Percentiles rank a stretch among this genome's conserved stretches.
phyloP scores from a whole-genome alignment of 2,888 invertebrate genomes.

The Omphaloscelis lunosa region DNA sequence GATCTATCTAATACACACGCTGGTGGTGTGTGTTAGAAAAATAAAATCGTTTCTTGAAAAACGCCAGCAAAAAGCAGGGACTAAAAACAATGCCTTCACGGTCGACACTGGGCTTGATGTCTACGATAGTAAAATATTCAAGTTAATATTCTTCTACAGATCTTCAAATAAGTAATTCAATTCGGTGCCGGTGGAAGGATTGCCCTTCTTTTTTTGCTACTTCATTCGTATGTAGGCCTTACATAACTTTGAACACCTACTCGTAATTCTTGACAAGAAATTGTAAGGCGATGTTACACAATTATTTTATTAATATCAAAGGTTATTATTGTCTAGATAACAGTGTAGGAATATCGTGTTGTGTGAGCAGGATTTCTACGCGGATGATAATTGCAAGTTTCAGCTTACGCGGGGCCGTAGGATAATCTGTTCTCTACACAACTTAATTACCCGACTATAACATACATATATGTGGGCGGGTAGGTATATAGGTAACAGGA shows the following conservation, averaged over 20 bases:
- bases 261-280: background rate
- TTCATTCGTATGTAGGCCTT: background rate
- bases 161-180: background rate
- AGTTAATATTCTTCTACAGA: background rate
- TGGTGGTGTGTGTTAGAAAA: background rate
- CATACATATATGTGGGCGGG: background rate
- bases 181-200: background rate
- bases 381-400: slow-evolving; percentile 52
- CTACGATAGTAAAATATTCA: background rate
- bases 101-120: background rate
- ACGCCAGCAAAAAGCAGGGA: background rate
- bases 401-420: slow-evolving; percentile 40
- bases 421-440: slow-evolving; percentile 50
- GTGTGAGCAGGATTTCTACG: slow-evolving; percentile 32
- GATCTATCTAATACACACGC: too few relatives aligned
- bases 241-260: background rate
- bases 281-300: background rate
- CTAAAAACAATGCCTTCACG: background rate
- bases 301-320: slow-evolving; percentile 22
- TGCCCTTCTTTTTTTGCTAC: background rate
- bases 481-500: background rate
- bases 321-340: slow-evolving; percentile 22
- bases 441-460: slow-evolving; percentile 41
- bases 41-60: background rate
- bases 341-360: slow-evolving; percentile 24